phyloP scores from a whole-genome alignment of 2,113 vertebrate species.

The Larimichthys polyactis region DNA sequence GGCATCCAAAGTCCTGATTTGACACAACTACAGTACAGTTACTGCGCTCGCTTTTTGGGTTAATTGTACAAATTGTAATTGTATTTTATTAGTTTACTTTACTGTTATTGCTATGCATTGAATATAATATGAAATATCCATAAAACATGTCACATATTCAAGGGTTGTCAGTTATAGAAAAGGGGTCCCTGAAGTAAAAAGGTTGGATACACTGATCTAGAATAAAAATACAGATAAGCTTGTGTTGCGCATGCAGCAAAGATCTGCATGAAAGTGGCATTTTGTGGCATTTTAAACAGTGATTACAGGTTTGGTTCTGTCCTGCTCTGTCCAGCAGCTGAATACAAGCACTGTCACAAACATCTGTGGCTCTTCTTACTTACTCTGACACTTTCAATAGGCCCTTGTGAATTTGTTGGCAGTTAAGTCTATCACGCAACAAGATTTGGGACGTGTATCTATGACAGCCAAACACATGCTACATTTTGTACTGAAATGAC shows the following conservation, averaged over 20 bases:
- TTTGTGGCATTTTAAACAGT: background rate
- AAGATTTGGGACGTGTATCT: background rate
- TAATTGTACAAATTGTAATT: no score
- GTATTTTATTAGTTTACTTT: no score
- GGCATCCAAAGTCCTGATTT: no score
- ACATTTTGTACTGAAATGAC: background rate
- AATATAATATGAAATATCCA: no score
- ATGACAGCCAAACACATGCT: background rate
- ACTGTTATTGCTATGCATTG: no score
- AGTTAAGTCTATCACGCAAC: slow-evolving; percentile 7
- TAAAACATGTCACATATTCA: no score
- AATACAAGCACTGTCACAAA: slow-evolving; percentile 63
- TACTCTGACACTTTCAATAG: slow-evolving; percentile 37
- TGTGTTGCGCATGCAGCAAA: background rate
- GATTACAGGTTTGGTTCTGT: slow-evolving; percentile 16
- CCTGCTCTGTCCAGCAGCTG: slow-evolving; percentile 25
- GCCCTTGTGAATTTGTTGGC: slow-evolving; percentile 14
- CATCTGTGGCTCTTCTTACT: slow-evolving; percentile 52
- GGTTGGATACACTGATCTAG: no score
- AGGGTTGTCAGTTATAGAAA: no score
- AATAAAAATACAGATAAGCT: background rate
- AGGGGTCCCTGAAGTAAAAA: no score
- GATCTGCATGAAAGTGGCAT: background rate
- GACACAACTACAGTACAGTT: no score
- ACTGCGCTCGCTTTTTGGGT: no score